Base-by-base conservation (phyloP, 2,888 invertebrate genomes). In the Oeneis ivallda region DNA sequence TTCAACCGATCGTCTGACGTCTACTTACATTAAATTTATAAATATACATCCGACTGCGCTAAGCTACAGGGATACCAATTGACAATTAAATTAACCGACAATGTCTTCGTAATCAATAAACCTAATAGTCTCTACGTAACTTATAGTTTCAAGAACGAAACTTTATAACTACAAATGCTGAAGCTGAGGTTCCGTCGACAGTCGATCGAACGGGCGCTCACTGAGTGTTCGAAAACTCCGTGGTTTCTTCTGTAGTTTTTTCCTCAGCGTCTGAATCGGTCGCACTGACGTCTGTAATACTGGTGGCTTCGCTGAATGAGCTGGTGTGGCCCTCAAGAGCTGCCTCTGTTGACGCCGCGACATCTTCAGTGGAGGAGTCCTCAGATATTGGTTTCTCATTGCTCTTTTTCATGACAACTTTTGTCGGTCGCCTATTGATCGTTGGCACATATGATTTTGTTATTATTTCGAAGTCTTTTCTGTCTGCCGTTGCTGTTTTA, bases 121-220 rank as follows among this genome's bases (percentile, higher is more conserved):
- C 74, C 84, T 89, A 90, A 80, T 86, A 89, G 85, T 85, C 86
- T 87, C 90, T 90, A 89, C 81, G 69, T 83, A 85, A 86, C 83
- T 86, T 85, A 87, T 73, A 84, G 88, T 87, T 89, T 87, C 89
- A 81, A 85, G 79, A 86, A 85, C 80, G 89, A 89, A 89, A 89
- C 89, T 81, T 88, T 87, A 79, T 84, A 74, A 77, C 87, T 88
- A 87, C 79, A 79, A 87, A 89, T 89, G 88, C 89, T 86, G 80
- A 75, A 84, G 83, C 82, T 85, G 89, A 87, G 86, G 83, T 87
- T 85, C 79, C 79, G 76, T 81, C 74, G 79, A 78, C 70, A 65
- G 68, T 67, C 53, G 57, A 66, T 50, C 62, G 62, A 41, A 13
- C 62, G 66, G 62, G 66, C 68, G 66, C 76, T 82, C 80, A 84